Conservation (phyloP, 2,113 vertebrate species). For the Dromiciops gliroides region DNA sequence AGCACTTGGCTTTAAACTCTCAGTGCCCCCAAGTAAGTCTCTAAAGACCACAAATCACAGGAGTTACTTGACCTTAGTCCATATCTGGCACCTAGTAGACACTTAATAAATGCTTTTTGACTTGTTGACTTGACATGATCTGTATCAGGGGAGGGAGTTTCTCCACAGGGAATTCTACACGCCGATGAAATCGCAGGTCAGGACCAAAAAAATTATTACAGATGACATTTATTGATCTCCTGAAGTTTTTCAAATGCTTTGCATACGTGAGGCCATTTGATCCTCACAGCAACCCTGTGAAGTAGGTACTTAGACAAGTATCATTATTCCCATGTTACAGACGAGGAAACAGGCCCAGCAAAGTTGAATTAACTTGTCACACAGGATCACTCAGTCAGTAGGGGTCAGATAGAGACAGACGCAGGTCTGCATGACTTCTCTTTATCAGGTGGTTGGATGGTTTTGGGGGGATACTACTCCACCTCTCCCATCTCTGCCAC, state of each 20-base stretch:
- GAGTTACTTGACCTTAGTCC: background rate
- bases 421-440: background rate
- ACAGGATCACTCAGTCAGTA: background rate
- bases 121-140: background rate
- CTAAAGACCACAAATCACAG: background rate
- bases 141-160: background rate
- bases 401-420: background rate
- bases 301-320: background rate
- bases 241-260: background rate
- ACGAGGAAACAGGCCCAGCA: background rate
- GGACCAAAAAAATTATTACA: background rate
- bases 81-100: background rate
- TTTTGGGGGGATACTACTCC: no score
- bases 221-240: background rate
- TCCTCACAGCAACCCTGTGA: background rate
- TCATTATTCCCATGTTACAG: background rate
- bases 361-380: no score
- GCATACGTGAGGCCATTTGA: background rate
- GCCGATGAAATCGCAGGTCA: background rate
- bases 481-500: background rate
- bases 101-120: background rate
- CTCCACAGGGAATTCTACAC: background rate
- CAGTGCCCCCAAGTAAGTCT: background rate
- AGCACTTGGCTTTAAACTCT: background rate
- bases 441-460: background rate